Base-by-base conservation (phyloP, 2,888 invertebrate genomes). In the Drosophila melanosoma region DNA sequence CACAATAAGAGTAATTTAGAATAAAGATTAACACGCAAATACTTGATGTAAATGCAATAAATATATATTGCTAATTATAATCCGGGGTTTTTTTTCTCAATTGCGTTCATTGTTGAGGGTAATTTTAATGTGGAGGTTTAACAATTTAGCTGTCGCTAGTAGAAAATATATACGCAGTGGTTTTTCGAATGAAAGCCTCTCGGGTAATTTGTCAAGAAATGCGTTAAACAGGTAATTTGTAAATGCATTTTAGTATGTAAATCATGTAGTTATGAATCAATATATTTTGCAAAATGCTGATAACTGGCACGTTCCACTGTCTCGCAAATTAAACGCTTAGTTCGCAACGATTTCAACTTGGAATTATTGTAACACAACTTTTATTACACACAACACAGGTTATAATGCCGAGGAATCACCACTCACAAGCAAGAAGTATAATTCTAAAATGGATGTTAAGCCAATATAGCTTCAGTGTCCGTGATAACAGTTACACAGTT, bases 241-340 rank as follows among this genome's bases (percentile, higher is more conserved):
- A 40, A 10, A 32, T 62, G 29, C 32, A 35, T 35, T 42, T 36
- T 11, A 49, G 38, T 57, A 53, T 49, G 51, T 23, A 49, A 40
- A 64, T 61, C 61, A 69, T 71, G 69, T 63, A 66, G 60, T 78
- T 80, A 86, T 82, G 73, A 86, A 86, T 89, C 74, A 83, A 80
- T 78, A 70, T 66, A 45, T 49, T 78, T 75, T 67, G 52, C 57
- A 70, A 70, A 56, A 61, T 61, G 64, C 56, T 56, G 58, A 69
- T 81, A 82, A 83, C 68, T 59, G 75, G 63, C 84, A 89, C 89
- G 87, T 89, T 85, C 77, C 65, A 65, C 62, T 79, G 89, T 85
- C 77, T 76, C 61, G 61, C 32, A 20, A 63, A 67, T 59, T 71
- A 68, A 56, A 35, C 56, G 85, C 80, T 85, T 35, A 76, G 48